Evolutionary conservation across 1,140 invertebrate species (phyloP).

Genomic region (Andricus grossulariae): DNA sequence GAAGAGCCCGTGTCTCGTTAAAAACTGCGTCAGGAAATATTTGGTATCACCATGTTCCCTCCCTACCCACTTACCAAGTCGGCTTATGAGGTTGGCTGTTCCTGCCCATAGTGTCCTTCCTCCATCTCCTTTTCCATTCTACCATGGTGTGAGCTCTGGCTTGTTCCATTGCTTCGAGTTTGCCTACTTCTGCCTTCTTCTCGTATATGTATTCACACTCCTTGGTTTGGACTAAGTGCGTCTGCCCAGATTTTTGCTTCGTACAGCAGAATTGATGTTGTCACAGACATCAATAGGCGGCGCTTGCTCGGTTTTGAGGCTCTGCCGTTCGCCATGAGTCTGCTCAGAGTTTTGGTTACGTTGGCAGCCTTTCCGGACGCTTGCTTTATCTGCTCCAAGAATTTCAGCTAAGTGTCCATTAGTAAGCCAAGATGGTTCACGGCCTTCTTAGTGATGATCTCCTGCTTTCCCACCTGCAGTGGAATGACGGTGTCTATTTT

Average conservation of each 20-base stretch:
- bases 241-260: conserved; percentile 36
- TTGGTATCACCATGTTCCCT: too few species aligned
- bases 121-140: too few species aligned
- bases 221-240: conserved; percentile 31
- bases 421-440: conserved; percentile 52
- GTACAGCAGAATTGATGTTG: conserved; percentile 48
- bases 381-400: conserved; percentile 41
- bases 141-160: background rate
- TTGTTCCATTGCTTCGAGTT: conserved; percentile 23
- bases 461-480: background rate
- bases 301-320: conserved; percentile 40
- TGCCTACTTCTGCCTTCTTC: background rate
- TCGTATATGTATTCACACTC: conserved; percentile 39
- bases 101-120: too few species aligned
- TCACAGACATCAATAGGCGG: conserved; percentile 39
- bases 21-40: too few species aligned
- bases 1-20: too few species aligned
- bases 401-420: conserved; percentile 41
- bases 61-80: too few species aligned
- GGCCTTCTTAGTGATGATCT: conserved; percentile 28
- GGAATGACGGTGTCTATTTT: conserved; percentile 12
- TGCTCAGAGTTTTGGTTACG: conserved; percentile 36
- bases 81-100: too few species aligned
- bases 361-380: conserved; percentile 40
- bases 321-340: conserved; percentile 46